Base-by-base conservation (phyloP, 1,140 invertebrate species). In the Pemphigus obesinymphae region DNA sequence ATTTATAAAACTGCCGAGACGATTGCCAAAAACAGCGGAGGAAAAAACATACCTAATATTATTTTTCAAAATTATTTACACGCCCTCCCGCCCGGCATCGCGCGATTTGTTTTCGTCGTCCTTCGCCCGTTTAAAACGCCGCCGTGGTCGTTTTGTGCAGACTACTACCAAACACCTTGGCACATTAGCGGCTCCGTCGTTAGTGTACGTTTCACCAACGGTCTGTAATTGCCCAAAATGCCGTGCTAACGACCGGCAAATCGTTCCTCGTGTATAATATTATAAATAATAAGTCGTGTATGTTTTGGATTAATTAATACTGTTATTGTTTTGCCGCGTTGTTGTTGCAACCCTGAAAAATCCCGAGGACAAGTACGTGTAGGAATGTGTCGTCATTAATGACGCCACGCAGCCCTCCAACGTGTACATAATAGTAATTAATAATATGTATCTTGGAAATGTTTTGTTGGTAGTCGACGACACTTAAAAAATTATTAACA, bases 401-500 rank as follows among this genome's bases (percentile, higher is more conserved):
- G 26, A 48, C 70, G 23, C 70, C 17, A 7, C 29, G 5, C 70
- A 73, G 43, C 70, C 70, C 70, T 73, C 50, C 45, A 31, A 50
- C 29, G 26, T 20, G 43, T 43, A 70, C 66, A 72, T 29, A 48
- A 48, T 72, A 45, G 20, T 72, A 73, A 73, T 73, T 73, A 73
- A 50, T 73, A 73, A 10, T 50, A n/a, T n/a, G n/a, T 31, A 26
- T 50, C 43, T 73, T 73, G 31, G 43, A 73, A 72, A 50, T 50
- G 7, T 37, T 68, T n/a, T 31, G 8, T 31, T 26, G 29, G 0
- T 48, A 31, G 26, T 73, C 31, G 70, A 73, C 45, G 31, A 29
- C 70, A 73, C 70, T 73, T 73, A 50, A 50, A 20, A 73, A 48
- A 73, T n/a, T 70, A 45, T 48, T 31, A 73, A 73, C 45, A 31